A percentile compares a stretch with the other conserved stretches of the same genome.
phyloP scores from a whole-genome alignment of 2,888 invertebrate species.

The Drosophila paramelanica region DNA sequence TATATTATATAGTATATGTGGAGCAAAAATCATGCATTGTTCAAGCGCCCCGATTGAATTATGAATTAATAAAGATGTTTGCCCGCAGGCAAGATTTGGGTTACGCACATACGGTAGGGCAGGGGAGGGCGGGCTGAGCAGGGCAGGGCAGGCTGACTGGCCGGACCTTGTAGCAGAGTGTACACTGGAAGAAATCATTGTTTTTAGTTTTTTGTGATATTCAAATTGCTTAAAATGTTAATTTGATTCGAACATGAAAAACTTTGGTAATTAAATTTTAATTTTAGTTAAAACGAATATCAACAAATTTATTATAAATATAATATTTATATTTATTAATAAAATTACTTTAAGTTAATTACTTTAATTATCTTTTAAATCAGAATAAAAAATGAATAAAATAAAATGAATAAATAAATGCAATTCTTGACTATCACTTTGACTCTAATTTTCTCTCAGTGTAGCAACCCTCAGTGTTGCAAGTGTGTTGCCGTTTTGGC shows the following conservation, averaged over 20 bases:
- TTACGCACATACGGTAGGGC: constrained; percentile 66
- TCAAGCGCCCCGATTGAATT: constrained; percentile 82
- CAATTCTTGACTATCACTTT: too few relatives aligned
- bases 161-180: constrained; percentile 9
- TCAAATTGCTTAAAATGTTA: too few relatives aligned
- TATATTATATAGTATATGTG: constrained; percentile 7
- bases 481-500: constrained; percentile 76
- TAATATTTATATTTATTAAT: too few relatives aligned
- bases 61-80: constrained; percentile 85
- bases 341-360: too few relatives aligned
- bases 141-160: neutral
- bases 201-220: too few relatives aligned
- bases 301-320: too few relatives aligned
- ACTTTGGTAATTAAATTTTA: too few relatives aligned
- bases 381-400: too few relatives aligned
- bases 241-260: too few relatives aligned
- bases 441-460: neutral
- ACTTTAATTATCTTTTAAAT: too few relatives aligned
- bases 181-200: neutral
- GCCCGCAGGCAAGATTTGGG: constrained; percentile 85
- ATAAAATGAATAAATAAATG: too few relatives aligned
- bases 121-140: neutral
- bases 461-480: constrained; percentile 49
- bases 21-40: constrained; percentile 43
- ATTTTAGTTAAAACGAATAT: too few relatives aligned